Evolutionary conservation across 2,797 vertebrate genomes (phyloP), one percentile per base, ranked within the genome.

Genomic region (Leucoraja ocellata): DNA sequence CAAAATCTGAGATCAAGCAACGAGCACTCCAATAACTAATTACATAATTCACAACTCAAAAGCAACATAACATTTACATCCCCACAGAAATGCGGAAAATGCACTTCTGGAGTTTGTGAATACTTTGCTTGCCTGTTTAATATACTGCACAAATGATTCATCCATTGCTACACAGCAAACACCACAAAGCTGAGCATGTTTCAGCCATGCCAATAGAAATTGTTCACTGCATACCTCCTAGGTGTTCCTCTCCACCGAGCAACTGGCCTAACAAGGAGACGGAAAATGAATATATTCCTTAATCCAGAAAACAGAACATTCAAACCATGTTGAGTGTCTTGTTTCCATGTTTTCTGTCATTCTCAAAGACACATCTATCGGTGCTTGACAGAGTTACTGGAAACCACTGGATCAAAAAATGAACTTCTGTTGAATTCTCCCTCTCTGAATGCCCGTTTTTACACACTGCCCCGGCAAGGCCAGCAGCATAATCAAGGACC

Each of bases 271-370:
- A 76, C 71, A 28, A 92, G 13, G 71, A 92, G 90, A 91, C 4
- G 2, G 68, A 92, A 91, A 73, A 92, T 92, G 71, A 92, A 92
- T 76, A 71, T 74, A 76, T 73, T 73, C 90, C 71, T 76, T 92
- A 54, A 74, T 92, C 71, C 6, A 76, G 73, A 92, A 92, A 92
- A 92, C 90, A 92, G 71, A 76, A 25, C 39, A 92, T 54, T 39
- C 71, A 73, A 73, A 74, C 28, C 10, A 92, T 92, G 71, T 74
- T 36, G 74, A 58, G 71, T 92, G 71, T 92, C 90, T 92, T 92
- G 90, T 92, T 92, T 54, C 71, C n/a, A 63, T 88, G 71, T 76
- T 92, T 39, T 39, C 76, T 92, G 90, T 92, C 90, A 92, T 76
- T 92, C 71, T 92, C 71, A 92, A 65, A 91, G 90, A 58, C 71